Evolutionary conservation across 2,797 vertebrate genomes (phyloP).

Genomic region (Myripristis jacobus): DNA sequence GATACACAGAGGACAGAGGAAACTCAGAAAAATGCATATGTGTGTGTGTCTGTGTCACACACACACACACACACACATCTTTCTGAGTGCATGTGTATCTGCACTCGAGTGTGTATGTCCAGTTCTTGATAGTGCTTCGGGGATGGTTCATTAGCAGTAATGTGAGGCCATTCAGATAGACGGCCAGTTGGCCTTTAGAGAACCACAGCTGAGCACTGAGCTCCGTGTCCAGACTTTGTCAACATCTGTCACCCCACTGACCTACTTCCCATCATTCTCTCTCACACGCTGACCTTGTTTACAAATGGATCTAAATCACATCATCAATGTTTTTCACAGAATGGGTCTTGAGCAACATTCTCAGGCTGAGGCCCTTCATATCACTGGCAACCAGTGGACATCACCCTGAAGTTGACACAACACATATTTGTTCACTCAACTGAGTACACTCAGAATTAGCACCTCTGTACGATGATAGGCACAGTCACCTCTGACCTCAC

Average conservation of each 20-base stretch:
- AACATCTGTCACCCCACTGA: slow-evolving; percentile 77
- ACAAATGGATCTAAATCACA: slow-evolving; percentile 55
- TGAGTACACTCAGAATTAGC: slow-evolving; percentile 43
- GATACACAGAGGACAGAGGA: too few species aligned
- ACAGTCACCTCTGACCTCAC: slow-evolving; percentile 51
- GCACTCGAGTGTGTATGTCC: not conserved
- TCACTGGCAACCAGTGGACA: slow-evolving; percentile 27
- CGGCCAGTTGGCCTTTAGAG: slow-evolving; percentile 69
- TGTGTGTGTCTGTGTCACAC: not conserved
- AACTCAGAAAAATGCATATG: not conserved
- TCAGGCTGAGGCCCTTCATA: slow-evolving; percentile 26
- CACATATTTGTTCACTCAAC: slow-evolving; percentile 40
- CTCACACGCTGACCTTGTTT: slow-evolving; percentile 68
- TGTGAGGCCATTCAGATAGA: slow-evolving; percentile 47
- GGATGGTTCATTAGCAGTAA: slow-evolving; percentile 38
- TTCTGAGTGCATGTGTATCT: slow-evolving; percentile 4
- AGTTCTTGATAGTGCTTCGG: slow-evolving; percentile 19
- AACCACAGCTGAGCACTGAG: slow-evolving; percentile 74
- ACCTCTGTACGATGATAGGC: slow-evolving; percentile 35
- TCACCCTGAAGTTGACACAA: slow-evolving; percentile 5
- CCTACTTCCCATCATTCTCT: slow-evolving; percentile 72
- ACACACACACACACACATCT: not conserved
- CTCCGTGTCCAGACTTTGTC: slow-evolving; percentile 66
- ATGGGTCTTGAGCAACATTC: slow-evolving; percentile 21
- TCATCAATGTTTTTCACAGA: slow-evolving; percentile 50